Evolutionary conservation across 1,140 invertebrate genomes (phyloP), one percentile per base, ranked within the genome.

Genomic region (Schlechtendalia chinensis): DNA sequence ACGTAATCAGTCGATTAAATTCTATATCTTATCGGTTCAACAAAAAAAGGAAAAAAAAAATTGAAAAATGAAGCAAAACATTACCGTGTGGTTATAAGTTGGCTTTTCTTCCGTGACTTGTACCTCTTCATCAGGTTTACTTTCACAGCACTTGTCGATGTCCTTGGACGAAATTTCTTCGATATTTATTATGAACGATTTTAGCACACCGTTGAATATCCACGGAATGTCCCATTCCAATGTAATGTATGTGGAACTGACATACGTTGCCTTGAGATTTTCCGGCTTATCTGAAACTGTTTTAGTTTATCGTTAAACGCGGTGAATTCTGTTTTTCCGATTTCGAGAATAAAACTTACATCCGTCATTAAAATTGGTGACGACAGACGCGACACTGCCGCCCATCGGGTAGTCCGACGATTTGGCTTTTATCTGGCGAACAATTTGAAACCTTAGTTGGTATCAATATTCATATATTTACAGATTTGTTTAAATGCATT

Each of bases 1-100:
- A n/a, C n/a, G n/a, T n/a, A n/a, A n/a, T n/a, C n/a, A n/a, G n/a
- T n/a, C n/a, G n/a, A n/a, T n/a, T n/a, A n/a, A n/a, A n/a, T n/a
- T n/a, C n/a, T n/a, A n/a, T n/a, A n/a, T n/a, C n/a, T n/a, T n/a
- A n/a, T n/a, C n/a, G n/a, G n/a, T n/a, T n/a, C n/a, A n/a, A n/a
- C n/a, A n/a, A n/a, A n/a, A n/a, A n/a, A n/a, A n/a, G n/a, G n/a
- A n/a, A n/a, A n/a, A n/a, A n/a, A n/a, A n/a, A n/a, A n/a, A n/a
- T n/a, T n/a, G n/a, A n/a, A n/a, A n/a, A n/a, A n/a, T n/a, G n/a
- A n/a, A 39, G 2, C 0, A 24, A 22, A 67, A 47, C 3, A 71
- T 71, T 58, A 74, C 71, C 29, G 71, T 74, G 50, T 32, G n/a
- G 19, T 53, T 74, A 32, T 74, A 74, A 32, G 50, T 16, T n/a